Conservation (phyloP, 2,888 invertebrate genomes). For the Stenchaetothrips biformis region DNA sequence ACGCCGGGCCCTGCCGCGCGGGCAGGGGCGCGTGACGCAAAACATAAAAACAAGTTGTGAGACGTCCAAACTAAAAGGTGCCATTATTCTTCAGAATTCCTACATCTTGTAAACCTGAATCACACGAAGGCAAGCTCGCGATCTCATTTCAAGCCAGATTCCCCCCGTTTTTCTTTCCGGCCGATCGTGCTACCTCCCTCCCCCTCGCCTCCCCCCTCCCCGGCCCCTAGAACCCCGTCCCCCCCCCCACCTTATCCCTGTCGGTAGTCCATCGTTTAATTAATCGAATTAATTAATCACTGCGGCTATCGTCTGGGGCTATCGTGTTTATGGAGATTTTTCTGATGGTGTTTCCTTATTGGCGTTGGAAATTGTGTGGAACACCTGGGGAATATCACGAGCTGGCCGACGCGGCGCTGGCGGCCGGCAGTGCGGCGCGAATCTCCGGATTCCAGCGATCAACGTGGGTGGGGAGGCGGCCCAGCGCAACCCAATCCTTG, state of each 20-base stretch:
- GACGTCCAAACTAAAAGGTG: not conserved
- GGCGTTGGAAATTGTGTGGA: conserved; percentile 10
- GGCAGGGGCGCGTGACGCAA: not conserved
- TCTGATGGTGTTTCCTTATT: conserved; percentile 13
- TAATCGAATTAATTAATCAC: conserved; percentile 25
- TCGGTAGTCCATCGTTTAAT: conserved; percentile 17
- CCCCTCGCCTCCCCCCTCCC: not conserved
- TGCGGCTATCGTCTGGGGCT: not conserved
- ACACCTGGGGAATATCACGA: not conserved
- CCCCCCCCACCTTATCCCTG: not conserved
- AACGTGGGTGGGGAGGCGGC: not conserved
- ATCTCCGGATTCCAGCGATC: not conserved
- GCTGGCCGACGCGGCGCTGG: not conserved
- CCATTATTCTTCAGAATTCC: conserved; percentile 14
- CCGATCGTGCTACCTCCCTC: not conserved
- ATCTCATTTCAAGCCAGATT: not conserved
- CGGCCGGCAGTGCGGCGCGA: not conserved
- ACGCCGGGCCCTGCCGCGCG: not conserved
- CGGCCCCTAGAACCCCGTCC: not conserved
- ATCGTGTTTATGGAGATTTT: conserved; percentile 25
- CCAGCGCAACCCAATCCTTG: too few species aligned
- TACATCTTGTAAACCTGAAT: conserved; percentile 17
- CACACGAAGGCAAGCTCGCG: not conserved
- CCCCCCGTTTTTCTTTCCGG: not conserved
- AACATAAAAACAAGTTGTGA: conserved; percentile 11